Conservation (phyloP, 2,797 vertebrate species). For the Lagocephalus sceleratus region DNA sequence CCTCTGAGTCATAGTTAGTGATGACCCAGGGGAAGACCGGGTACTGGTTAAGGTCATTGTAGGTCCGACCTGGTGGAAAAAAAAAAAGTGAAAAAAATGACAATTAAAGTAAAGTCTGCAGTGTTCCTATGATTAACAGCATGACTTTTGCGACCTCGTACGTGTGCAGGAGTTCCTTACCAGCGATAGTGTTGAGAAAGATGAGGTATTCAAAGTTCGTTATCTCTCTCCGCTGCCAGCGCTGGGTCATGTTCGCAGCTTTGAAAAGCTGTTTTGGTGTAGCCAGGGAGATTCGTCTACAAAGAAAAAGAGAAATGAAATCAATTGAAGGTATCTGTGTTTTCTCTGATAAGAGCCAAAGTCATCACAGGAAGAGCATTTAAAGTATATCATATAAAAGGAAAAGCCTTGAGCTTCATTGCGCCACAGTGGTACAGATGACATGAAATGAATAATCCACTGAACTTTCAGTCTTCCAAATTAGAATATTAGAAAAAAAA, state of each 20-base stretch:
- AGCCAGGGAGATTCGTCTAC: constrained; percentile 91
- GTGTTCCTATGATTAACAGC: not conserved
- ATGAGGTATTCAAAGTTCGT: constrained; percentile 98
- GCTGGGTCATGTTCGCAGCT: constrained; percentile 94
- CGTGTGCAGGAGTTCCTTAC: constrained; percentile 34
- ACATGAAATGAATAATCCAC: constrained; percentile 40
- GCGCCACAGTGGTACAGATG: constrained; percentile 27
- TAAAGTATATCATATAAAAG: constrained; percentile 6
- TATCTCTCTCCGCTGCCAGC: constrained; percentile 97
- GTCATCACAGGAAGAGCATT: constrained; percentile 14
- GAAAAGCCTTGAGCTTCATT: constrained; percentile 12
- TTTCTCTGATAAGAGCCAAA: not conserved
- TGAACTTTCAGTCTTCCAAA: constrained; percentile 44
- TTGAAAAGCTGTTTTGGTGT: constrained; percentile 95
- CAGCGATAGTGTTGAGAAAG: constrained; percentile 91
- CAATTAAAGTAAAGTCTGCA: not conserved
- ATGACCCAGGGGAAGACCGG: constrained; percentile 98
- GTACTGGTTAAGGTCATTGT: constrained; percentile 96
- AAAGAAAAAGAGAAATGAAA: too few relatives aligned
- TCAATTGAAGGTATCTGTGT: not conserved
- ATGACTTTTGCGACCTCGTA: not conserved
- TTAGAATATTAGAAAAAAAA: constrained; percentile 71
- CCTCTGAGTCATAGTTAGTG: constrained; percentile 95
- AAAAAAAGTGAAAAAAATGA: constrained; percentile 9
- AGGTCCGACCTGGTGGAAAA: constrained; percentile 83